Base-by-base conservation (phyloP, 2,888 invertebrate genomes). In the Pollenia griseotomentosa region DNA sequence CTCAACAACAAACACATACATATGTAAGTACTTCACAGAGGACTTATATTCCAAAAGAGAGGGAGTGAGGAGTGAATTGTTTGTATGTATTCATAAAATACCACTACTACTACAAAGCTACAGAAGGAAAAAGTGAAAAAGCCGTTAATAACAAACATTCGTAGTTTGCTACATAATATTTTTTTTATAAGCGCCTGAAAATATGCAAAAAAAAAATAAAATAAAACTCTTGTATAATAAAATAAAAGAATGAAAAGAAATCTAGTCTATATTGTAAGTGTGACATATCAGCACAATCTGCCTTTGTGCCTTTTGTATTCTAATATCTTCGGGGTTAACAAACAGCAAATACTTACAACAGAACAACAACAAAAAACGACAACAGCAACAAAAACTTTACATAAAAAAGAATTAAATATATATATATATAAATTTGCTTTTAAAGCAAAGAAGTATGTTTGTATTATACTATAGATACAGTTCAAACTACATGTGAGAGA, bases 241-340 rank as follows among this genome's bases (percentile, higher is more conserved):
- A 61, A 44, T 12, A 48, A 46, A 68, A 51, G 19, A 33, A 74
- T 48, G 63, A 63, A 48, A 12, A 40, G 59, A 74, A 68, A 75
- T 68, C 68, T 74, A 74, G 79, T 85, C 44, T 74, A 55, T 55
- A 63, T 48, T 77, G 23, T 70, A 83, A 83, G 86, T 86, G 83
- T 86, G 83, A 86, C 83, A 83, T 83, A 83, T 83, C 86, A 86
- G 79, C 79, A 79, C 68, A 86, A 83, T 75, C 86, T 83, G 83
- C 51, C 57, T 79, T 79, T 83, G 68, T 75, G 61, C 53, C 79
- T 82, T 83, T 82, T 86, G 83, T 79, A 65, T 86, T 83, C 55
- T 70, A 79, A 86, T 86, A 83, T 70, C 83, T 79, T 86, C 68
- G 83, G 86, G 83, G 86, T 86, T 83, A 86, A 83, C 74, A 86